phyloP scores from a whole-genome alignment of 1,140 invertebrate species.

The Macrocentrus cingulum region DNA sequence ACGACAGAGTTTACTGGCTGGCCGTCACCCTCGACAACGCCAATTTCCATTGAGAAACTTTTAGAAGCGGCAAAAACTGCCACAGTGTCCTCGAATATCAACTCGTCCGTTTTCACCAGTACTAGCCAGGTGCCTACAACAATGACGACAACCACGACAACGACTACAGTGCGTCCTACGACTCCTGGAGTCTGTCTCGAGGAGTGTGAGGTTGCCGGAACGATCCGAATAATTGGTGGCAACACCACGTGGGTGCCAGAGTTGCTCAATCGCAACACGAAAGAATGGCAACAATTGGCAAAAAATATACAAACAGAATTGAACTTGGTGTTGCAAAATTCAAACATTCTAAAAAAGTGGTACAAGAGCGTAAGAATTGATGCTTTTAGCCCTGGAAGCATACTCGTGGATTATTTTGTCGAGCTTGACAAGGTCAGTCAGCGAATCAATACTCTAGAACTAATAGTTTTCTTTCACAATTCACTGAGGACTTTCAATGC shows the following conservation, averaged over 20 bases:
- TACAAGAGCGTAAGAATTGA: constrained; percentile 85
- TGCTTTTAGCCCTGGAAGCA: constrained; percentile 71
- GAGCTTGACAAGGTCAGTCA: constrained; percentile 76
- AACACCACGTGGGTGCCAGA: constrained; percentile 82
- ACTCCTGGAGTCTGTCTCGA: constrained; percentile 77
- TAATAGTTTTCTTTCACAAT: constrained; percentile 81
- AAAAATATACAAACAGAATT: constrained; percentile 79
- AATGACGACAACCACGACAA: constrained; percentile 73
- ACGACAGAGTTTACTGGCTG: constrained; percentile 87
- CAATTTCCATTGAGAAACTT: constrained; percentile 79
- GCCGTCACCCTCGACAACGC: constrained; percentile 81
- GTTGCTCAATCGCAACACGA: constrained; percentile 80
- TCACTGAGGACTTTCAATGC: constrained; percentile 62
- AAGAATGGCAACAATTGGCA: constrained; percentile 81
- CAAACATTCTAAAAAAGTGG: constrained; percentile 74
- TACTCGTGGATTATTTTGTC: constrained; percentile 87
- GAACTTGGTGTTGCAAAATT: constrained; percentile 77
- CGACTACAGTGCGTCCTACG: constrained; percentile 76
- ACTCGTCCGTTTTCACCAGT: constrained; percentile 44
- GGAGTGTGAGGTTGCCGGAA: constrained; percentile 81
- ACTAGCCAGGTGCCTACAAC: constrained; percentile 56
- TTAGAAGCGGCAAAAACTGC: constrained; percentile 72
- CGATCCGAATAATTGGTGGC: constrained; percentile 79
- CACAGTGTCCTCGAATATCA: constrained; percentile 56
- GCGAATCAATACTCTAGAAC: constrained; percentile 76